These are phyloP conservation scores for Ptychoptera albimana DNA, from an alignment of 2,888 invertebrate species.

Conservation along the genomic window DNA sequence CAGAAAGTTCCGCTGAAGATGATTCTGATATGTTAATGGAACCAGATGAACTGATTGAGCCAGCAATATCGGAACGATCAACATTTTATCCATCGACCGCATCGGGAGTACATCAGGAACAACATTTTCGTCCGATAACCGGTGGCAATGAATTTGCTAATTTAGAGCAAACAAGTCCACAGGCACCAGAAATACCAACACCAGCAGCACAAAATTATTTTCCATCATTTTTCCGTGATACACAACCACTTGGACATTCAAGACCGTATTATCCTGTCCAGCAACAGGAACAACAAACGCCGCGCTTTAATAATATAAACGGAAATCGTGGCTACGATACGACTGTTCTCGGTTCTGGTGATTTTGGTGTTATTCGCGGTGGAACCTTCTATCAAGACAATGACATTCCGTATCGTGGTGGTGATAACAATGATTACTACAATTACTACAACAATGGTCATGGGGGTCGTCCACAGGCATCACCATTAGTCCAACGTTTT, in stretches of 20 bases:
- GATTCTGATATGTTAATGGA: slow-evolving; percentile 32
- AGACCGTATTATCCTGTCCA: slow-evolving; percentile 41
- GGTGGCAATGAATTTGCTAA: neutral
- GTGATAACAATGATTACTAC: slow-evolving; percentile 36
- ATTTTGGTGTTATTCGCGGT: slow-evolving; percentile 73
- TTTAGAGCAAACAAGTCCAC: neutral
- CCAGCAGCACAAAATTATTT: slow-evolving; percentile 55
- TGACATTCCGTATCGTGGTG: slow-evolving; percentile 40
- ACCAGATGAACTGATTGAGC: slow-evolving; percentile 26
- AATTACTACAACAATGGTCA: slow-evolving; percentile 53
- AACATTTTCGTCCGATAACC: neutral
- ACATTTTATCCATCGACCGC: neutral
- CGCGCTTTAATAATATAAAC: slow-evolving; percentile 24
- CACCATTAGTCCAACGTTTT: slow-evolving; percentile 43
- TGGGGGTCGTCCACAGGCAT: slow-evolving; percentile 46
- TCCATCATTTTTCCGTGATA: slow-evolving; percentile 53
- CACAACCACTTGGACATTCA: slow-evolving; percentile 43
- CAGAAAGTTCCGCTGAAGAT: slow-evolving; percentile 25
- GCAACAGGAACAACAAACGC: slow-evolving; percentile 40
- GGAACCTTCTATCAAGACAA: slow-evolving; percentile 71
- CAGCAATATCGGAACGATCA: slow-evolving; percentile 19
- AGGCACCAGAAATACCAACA: neutral
- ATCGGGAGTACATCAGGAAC: neutral
- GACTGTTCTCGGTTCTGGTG: slow-evolving; percentile 62
- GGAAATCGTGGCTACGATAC: slow-evolving; percentile 38